Percentiles rank a stretch among this genome's conserved stretches.
Evolutionary conservation across 2,888 invertebrate species (phyloP).

Genomic region (Pasiphila rectangulata): DNA sequence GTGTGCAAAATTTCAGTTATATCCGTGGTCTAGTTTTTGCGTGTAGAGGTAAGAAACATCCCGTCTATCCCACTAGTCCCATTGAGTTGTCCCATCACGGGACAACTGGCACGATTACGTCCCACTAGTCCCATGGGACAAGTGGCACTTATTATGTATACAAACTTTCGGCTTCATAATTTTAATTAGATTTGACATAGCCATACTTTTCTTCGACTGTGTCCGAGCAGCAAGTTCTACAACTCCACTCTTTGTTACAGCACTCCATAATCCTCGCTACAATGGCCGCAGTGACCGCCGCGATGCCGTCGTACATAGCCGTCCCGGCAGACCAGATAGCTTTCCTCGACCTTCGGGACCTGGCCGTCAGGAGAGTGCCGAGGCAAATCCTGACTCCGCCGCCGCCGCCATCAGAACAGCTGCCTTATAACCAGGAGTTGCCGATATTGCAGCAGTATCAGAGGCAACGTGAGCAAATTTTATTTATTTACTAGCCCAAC

Average conservation of each 20-base stretch:
- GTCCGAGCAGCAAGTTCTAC: too few relatives aligned
- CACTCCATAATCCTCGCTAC: constrained; percentile 52
- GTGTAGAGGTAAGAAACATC: too few relatives aligned
- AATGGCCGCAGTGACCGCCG: constrained; percentile 52
- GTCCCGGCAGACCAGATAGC: constrained; percentile 83
- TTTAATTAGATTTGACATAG: too few relatives aligned
- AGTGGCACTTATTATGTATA: too few relatives aligned
- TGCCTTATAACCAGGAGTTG: constrained; percentile 57
- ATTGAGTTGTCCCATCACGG: too few relatives aligned
- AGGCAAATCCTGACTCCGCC: constrained; percentile 61
- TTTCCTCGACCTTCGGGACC: constrained; percentile 75
- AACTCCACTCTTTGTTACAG: constrained; percentile 56
- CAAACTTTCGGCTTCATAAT: too few relatives aligned
- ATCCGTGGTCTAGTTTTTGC: too few relatives aligned
- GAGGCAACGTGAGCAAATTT: constrained; percentile 57
- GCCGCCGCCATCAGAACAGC: constrained; percentile 39
- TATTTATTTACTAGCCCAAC: not conserved
- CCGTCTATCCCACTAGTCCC: too few relatives aligned
- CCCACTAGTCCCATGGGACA: too few relatives aligned
- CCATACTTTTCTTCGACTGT: too few relatives aligned
- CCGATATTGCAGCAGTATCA: constrained; percentile 53
- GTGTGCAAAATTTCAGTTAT: too few relatives aligned
- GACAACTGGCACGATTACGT: too few relatives aligned
- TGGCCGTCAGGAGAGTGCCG: constrained; percentile 60
- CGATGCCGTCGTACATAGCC: constrained; percentile 81